Percentiles rank a stretch among this genome's conserved stretches.
These are phyloP conservation scores for Drosophila lowei DNA, from an alignment of 1,140 invertebrate species.

Conservation along the genomic window DNA sequence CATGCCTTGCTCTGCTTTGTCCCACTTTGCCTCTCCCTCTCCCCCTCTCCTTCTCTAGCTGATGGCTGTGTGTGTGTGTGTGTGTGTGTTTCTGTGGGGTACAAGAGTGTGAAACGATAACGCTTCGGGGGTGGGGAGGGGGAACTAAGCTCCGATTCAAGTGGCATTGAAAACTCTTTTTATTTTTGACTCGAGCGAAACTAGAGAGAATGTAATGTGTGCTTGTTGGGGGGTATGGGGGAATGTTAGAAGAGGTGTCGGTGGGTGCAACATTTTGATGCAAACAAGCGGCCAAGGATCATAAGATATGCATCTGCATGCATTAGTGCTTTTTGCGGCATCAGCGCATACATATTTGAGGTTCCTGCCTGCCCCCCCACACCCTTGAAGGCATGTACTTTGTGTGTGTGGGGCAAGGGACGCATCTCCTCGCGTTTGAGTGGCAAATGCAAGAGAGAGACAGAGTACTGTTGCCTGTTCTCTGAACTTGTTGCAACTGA, in stretches of 20 bases:
- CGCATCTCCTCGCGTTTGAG: conserved; percentile 8
- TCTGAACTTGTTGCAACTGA: conserved; percentile 22
- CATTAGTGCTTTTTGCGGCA: too few relatives aligned
- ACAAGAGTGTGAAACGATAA: too few relatives aligned
- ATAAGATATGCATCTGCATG: too few relatives aligned
- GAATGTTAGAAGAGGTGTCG: background rate
- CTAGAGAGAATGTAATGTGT: too few relatives aligned
- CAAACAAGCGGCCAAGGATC: conserved; percentile 35
- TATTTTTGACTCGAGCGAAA: conserved; percentile 2
- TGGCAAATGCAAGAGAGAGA: background rate
- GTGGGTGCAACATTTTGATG: conserved; percentile 20
- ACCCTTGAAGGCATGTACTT: too few relatives aligned
- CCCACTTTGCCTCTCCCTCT: too few relatives aligned
- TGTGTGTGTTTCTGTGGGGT: too few relatives aligned
- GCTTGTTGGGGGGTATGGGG: too few relatives aligned
- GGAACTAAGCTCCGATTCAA: conserved; percentile 35
- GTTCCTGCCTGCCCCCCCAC: too few relatives aligned
- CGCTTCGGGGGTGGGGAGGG: background rate
- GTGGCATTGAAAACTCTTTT: conserved; percentile 59
- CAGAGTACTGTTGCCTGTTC: background rate
- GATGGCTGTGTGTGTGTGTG: too few relatives aligned
- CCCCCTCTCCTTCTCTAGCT: conserved; percentile 2
- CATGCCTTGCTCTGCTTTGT: too few relatives aligned
- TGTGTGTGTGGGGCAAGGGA: conserved; percentile 10
- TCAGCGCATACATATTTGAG: too few relatives aligned